phyloP scores from a whole-genome alignment of 2,888 invertebrate genomes.

The Cactoblastis cactorum region DNA sequence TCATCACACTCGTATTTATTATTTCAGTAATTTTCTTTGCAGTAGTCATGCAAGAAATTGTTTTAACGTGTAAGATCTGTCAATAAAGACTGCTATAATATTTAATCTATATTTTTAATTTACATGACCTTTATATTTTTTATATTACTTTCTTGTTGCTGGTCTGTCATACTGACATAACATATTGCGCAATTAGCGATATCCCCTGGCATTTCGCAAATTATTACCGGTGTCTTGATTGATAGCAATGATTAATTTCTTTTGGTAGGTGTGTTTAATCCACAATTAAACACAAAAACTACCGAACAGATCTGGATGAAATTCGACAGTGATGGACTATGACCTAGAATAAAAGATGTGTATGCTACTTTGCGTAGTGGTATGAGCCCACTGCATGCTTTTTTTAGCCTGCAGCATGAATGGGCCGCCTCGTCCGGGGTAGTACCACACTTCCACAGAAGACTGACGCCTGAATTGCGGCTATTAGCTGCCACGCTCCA shows the following conservation, averaged over 20 bases:
- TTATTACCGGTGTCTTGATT: background rate
- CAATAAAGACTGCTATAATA: slow-evolving; percentile 68
- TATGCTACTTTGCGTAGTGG: no score
- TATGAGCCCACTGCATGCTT: no score
- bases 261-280: background rate
- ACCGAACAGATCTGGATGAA: no score
- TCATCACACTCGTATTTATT: slow-evolving; percentile 54
- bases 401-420: no score
- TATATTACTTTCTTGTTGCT: no score
- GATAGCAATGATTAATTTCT: background rate
- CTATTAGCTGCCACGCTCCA: no score
- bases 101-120: slow-evolving; percentile 27
- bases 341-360: no score
- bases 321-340: no score
- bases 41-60: slow-evolving; percentile 36
- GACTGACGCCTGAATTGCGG: no score
- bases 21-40: slow-evolving; percentile 51
- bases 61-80: slow-evolving; percentile 54
- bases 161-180: no score
- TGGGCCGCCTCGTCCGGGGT: no score
- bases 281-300: background rate
- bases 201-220: background rate
- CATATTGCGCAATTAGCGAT: background rate
- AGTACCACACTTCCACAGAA: no score
- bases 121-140: background rate